Evolutionary conservation across 1,140 invertebrate genomes (phyloP), one percentile per base, ranked within the genome.

Genomic region (Lethrus apterus): DNA sequence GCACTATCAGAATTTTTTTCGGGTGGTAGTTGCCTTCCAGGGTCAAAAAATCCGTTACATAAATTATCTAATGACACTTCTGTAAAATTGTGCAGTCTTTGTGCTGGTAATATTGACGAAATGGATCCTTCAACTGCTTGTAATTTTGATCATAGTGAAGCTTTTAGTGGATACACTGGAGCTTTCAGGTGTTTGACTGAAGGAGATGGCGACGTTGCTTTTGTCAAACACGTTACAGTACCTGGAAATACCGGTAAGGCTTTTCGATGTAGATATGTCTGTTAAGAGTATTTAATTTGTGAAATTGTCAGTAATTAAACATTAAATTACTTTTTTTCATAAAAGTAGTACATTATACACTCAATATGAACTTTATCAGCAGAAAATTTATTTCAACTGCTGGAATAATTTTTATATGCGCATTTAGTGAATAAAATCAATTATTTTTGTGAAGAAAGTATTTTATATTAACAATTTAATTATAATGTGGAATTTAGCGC

Each of bases 131-230:
- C 42, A 0, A 68, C 62, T 2, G 70, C 69, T 31, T 74, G 71
- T 41, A 67, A 62, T 33, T 48, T 58, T 0, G 62, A 63, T 14
- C 50, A 63, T 3, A 59, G 56, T 0, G 71, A 73, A 51, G 52
- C 63, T 40, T 74, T 63, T 54, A 65, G 55, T 26, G 69, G 70
- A 10, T 70, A 69, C 26, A 55, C 57, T 30, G 74, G 83, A 19
- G 79, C 83, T 20, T 76, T 85, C 44, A 67, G 79, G 58, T 87
- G 81, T 63, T 62, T 84, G 20, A 71, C 74, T 5, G 72, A 80
- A 66, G 74, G 71, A 20, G 67, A 68, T 24, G 80, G 76, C 15
- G 74, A 83, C 60, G 73, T 83, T 5, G 79, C 80, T 9, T 81
- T 82, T 65, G 70, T 79, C 0, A 73, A 74, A 44, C 68, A 70